Percentiles rank a stretch among this genome's conserved stretches.
phyloP scores from a whole-genome alignment of 2,888 invertebrate species.

The Phyto melanocephala region DNA sequence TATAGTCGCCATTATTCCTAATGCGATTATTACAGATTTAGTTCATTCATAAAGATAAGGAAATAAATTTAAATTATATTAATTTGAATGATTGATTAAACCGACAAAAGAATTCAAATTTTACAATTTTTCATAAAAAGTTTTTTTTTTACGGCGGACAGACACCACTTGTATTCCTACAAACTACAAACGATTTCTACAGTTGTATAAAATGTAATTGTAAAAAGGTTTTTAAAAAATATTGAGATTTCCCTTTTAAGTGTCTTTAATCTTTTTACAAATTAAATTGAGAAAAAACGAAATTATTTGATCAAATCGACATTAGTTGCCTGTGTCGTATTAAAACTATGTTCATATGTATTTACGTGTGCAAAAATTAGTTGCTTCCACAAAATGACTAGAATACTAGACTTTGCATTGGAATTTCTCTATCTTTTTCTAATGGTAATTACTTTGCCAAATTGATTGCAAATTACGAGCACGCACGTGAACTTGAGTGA shows the following conservation, averaged over 20 bases:
- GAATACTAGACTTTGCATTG: not conserved
- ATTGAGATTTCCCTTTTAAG: conserved; percentile 57
- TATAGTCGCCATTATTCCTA: conserved; percentile 46
- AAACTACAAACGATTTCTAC: not conserved
- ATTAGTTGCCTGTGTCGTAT: conserved; percentile 6
- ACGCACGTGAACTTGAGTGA: conserved; percentile 55
- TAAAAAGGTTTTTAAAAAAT: too few relatives aligned
- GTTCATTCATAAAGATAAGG: conserved; percentile 58
- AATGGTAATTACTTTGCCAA: conserved; percentile 65
- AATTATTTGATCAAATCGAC: conserved; percentile 9
- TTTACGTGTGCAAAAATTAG: not conserved
- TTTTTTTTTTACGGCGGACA: not conserved
- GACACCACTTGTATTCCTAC: not conserved
- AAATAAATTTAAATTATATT: conserved; percentile 32
- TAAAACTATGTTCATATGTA: not conserved
- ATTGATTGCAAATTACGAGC: conserved; percentile 66
- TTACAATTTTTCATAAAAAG: conserved; percentile 30
- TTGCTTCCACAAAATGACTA: not conserved
- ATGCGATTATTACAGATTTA: conserved; percentile 61
- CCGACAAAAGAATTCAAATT: conserved; percentile 53
- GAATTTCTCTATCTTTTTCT: conserved; percentile 43
- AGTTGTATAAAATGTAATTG: not conserved
- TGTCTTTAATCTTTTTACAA: conserved; percentile 59
- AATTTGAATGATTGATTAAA: conserved; percentile 53
- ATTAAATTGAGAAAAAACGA: conserved; percentile 40